Evolutionary conservation across 1,140 invertebrate genomes (phyloP).

Genomic region (Drosophila sp.): DNA sequence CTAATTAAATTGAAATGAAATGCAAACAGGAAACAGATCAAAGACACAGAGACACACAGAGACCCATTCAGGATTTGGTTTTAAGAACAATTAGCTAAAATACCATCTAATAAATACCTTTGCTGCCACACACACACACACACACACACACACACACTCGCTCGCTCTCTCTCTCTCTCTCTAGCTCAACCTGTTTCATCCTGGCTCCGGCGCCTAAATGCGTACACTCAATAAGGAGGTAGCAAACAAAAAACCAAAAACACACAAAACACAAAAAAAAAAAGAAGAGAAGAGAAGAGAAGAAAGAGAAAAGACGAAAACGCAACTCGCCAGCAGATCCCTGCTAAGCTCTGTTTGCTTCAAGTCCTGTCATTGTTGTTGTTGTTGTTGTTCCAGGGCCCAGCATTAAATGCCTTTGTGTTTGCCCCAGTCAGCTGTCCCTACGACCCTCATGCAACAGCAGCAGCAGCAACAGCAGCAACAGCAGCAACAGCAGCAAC

Average conservation of each 20-base stretch:
- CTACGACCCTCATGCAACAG: slow-evolving; percentile 15
- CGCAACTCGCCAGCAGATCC: neutral
- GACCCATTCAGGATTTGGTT: neutral
- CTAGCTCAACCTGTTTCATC: slow-evolving; percentile 2
- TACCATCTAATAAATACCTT: neutral
- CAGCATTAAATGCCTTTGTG: slow-evolving; percentile 7
- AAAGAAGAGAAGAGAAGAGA: neutral
- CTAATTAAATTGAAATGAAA: slow-evolving; percentile 6
- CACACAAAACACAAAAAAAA: neutral
- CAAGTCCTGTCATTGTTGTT: slow-evolving; percentile 8
- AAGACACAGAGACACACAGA: neutral
- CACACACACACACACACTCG: neutral
- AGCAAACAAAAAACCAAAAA: neutral
- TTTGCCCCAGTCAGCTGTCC: slow-evolving; percentile 7
- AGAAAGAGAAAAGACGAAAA: neutral
- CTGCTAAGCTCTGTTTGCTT: neutral
- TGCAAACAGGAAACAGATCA: neutral
- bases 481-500: slow-evolving; percentile 37
- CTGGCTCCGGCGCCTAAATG: slow-evolving; percentile 10
- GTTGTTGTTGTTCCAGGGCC: neutral
- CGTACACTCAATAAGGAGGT: neutral
- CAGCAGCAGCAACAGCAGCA: slow-evolving; percentile 23
- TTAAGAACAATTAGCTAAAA: neutral
- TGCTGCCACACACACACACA: neutral
- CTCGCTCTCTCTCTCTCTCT: neutral